Base-by-base conservation (phyloP, 2,797 vertebrate genomes). In the Ispidina lecontei region DNA sequence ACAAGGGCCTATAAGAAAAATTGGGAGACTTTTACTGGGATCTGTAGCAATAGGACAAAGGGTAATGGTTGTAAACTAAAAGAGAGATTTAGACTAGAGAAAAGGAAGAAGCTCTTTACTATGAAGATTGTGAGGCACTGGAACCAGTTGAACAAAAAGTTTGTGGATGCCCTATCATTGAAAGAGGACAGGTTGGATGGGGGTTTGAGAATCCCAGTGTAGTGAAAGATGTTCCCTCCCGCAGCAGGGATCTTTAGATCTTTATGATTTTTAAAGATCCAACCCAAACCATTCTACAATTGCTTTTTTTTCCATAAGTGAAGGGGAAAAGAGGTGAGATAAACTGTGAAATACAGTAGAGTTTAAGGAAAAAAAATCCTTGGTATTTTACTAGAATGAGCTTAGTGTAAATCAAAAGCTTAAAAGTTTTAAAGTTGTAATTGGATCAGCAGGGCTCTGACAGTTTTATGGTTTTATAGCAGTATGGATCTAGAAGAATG, bases 381-480 rank as follows among this genome's bases (percentile, higher is more conserved):
- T 82, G 64, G 70, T 62, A 89, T 89, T 91, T 84, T 86, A 93
- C 68, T 75, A 63, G 31, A 94, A 93, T 76, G 71, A 82, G 56
- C 52, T 93, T 91, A 91, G 60, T 88, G 89, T 95, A 95, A 95
- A 95, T 93, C 87, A 91, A 86, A 94, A 92, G 76, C 87, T 94
- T 92, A 74, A 65, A 92, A 93, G 83, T 94, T 95, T 95, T 93
- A 76, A 89, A 83, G 71, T 79, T 91, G 89, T 95, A 96, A 94
- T 76, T 94, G 91, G 80, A 95, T 94, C 91, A 93, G 88, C 68
- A 86, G 68, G 88, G 60, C 80, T 88, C 88, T 95, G 87, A 86
- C 85, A 95, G 88, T 64, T 87, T 70, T 71, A 75, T 87, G 85
- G 62, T 87, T 95, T 96, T 94, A 89, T 74, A 92, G 84, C 77